Evolutionary conservation across 2,113 vertebrate genomes (phyloP), one percentile per base, ranked within the genome.

Genomic region (Scophthalmus maximus): DNA sequence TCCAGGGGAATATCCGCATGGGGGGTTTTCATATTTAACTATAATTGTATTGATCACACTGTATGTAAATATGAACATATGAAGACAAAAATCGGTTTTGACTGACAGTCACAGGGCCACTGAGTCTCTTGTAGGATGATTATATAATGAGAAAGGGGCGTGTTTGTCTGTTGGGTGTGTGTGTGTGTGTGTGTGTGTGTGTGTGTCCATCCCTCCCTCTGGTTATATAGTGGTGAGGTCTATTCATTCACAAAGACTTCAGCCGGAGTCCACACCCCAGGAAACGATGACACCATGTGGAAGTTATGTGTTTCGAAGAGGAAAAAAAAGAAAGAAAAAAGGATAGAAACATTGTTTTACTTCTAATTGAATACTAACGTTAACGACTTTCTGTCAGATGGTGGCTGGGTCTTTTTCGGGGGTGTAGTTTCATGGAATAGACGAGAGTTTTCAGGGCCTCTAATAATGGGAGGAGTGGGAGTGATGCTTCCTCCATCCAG

Each of bases 281-380:
- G 61, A 68, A 91, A 70, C 69, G 23, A 81, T 50, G 74, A 82
- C 65, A 72, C 17, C 67, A 34, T 44, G 55, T 62, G 60, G 63
- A 79, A 55, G 55, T 61, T 77, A 66, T 63, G 72, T 63, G 23
- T 62, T 30, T 68, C 1, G 1, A 50, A 17, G 26, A 49, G 49
- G 69, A 61, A 32, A 42, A 26, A 14, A 34, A 20, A 34, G n/a
- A 2, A n/a, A 1, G 0, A 63, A 42, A 40, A 32, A 1, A 36
- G 8, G 2, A 6, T 69, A 22, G 0, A 22, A 4, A 30, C 26
- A 30, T 55, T 34, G 8, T 22, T 36, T 38, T 7, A 7, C 3
- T 1, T 34, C 8, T 10, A n/a, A 30, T 1, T 29, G 6, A 20
- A 23, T 23, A 11, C 8, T 22, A 22, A 1, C 8, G 51, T 29